These are phyloP conservation scores for Metaphire vulgaris DNA, from an alignment of 1,140 invertebrate genomes.

Conservation along the genomic window DNA sequence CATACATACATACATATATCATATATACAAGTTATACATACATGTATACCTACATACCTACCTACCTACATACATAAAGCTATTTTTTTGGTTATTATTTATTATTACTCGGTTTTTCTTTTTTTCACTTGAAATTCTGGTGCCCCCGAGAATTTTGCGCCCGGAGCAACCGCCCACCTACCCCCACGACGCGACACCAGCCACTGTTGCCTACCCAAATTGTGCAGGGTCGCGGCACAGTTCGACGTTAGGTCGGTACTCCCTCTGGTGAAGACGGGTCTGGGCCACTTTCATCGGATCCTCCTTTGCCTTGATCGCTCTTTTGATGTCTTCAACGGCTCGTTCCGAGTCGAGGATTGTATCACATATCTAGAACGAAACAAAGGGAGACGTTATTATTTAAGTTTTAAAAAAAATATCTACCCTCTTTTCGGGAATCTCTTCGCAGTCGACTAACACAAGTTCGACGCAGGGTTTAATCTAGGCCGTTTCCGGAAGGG, in stretches of 20 bases:
- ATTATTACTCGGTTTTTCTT: neutral
- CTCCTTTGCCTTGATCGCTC: conserved; percentile 50
- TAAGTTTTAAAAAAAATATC: too few relatives aligned
- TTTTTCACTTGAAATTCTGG: too few relatives aligned
- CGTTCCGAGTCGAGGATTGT: conserved; percentile 48
- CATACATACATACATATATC: too few relatives aligned
- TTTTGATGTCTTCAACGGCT: conserved; percentile 46
- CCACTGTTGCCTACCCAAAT: conserved; percentile 41
- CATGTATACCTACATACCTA: too few relatives aligned
- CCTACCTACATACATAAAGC: too few relatives aligned
- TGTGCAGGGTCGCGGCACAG: conserved; percentile 49
- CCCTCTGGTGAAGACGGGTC: conserved; percentile 48
- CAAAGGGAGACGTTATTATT: too few relatives aligned
- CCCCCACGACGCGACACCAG: neutral
- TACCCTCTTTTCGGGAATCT: too few relatives aligned
- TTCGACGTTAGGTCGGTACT: conserved; percentile 47
- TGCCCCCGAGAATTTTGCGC: too few relatives aligned
- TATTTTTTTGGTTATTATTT: neutral
- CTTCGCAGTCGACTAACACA: too few relatives aligned
- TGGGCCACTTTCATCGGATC: conserved; percentile 52
- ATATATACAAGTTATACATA: too few relatives aligned
- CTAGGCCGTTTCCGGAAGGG: too few relatives aligned
- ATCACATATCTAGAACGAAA: conserved; percentile 41
- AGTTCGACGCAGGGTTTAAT: too few relatives aligned
- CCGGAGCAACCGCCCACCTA: neutral